Evolutionary conservation across 1,140 invertebrate genomes (phyloP).

Genomic region (Drosophila tristis): DNA sequence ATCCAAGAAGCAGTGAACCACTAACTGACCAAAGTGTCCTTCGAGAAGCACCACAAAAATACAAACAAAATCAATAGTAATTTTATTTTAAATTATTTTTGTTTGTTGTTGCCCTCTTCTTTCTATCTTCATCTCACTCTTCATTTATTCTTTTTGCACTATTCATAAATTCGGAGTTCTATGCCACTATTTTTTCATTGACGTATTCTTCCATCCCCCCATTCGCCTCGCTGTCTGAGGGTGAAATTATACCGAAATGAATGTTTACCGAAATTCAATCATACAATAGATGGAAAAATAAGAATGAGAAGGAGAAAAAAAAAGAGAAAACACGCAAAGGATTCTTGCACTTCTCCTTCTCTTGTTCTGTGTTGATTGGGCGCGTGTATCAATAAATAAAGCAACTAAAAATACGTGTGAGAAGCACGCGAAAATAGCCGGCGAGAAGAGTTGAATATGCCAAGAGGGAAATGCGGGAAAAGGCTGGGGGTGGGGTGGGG

Average conservation of each 20-base stretch:
- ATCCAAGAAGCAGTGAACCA: too few species aligned
- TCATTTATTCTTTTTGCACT: background rate
- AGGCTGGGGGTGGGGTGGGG: background rate
- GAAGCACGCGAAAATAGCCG: constrained; percentile 52
- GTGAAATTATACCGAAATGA: too few species aligned
- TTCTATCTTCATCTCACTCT: too few species aligned
- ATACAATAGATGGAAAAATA: too few species aligned
- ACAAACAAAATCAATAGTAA: too few species aligned
- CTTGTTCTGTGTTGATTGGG: constrained; percentile 21
- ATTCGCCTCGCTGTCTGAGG: too few species aligned
- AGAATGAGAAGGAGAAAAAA: background rate
- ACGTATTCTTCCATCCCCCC: background rate
- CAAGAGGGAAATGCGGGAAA: background rate
- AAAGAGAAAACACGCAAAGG: constrained; percentile 21
- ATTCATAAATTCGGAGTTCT: too few species aligned
- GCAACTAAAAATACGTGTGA: constrained; percentile 70
- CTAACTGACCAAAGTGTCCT: too few species aligned
- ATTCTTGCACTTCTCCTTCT: constrained; percentile 15
- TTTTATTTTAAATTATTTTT: too few species aligned
- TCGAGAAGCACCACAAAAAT: too few species aligned
- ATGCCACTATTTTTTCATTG: background rate
- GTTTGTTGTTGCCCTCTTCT: too few species aligned
- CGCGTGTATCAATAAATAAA: constrained; percentile 78
- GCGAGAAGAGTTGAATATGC: constrained; percentile 8
- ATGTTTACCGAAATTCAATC: too few species aligned